These are phyloP conservation scores for Hylia prasina DNA, from an alignment of 2,113 vertebrate genomes.

Conservation along the genomic window DNA sequence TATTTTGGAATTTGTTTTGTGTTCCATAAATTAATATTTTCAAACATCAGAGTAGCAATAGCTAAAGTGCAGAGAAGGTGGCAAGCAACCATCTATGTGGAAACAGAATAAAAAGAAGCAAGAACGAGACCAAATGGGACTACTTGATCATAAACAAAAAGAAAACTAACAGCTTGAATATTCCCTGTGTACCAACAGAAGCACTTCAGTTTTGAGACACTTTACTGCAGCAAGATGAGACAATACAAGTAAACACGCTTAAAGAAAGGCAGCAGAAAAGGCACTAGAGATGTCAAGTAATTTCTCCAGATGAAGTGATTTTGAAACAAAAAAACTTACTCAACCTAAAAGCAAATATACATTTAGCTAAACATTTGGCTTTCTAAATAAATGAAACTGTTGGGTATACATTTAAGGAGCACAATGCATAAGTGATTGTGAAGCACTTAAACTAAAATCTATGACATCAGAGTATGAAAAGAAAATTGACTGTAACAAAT, in stretches of 20 bases:
- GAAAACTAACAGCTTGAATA: neutral
- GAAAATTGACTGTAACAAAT: neutral
- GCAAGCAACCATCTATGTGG: neutral
- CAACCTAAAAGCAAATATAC: neutral
- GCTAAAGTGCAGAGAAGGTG: neutral
- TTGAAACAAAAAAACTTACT: neutral
- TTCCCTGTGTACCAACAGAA: neutral
- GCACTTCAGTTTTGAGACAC: neutral
- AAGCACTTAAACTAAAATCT: neutral
- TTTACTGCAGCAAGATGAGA: neutral
- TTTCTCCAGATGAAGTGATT: neutral
- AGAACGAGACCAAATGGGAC: neutral
- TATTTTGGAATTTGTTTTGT: neutral
- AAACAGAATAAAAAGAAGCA: neutral
- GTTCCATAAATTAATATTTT: neutral
- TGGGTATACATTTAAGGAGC: neutral
- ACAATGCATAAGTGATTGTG: neutral
- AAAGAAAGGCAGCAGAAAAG: neutral
- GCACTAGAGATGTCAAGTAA: neutral
- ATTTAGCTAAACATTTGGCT: neutral
- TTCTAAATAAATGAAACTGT: neutral
- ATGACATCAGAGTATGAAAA: neutral
- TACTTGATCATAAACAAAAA: neutral
- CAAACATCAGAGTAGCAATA: neutral
- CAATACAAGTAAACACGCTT: neutral